Base-by-base conservation (phyloP, 2,797 vertebrate genomes). In the Denticeps clupeoides region DNA sequence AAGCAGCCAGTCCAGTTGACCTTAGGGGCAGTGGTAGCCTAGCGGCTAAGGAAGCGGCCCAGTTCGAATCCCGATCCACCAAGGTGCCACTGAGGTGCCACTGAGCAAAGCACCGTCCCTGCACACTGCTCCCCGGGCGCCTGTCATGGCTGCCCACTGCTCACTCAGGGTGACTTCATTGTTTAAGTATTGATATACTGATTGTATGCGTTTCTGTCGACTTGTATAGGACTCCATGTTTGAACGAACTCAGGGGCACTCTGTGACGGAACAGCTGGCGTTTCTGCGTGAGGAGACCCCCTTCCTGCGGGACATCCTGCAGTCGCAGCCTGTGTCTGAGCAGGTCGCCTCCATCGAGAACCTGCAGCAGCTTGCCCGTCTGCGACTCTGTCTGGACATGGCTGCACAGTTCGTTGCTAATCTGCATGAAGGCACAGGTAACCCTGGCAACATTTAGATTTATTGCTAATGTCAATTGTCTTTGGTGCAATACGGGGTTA, bases 191-290 rank as follows among this genome's bases (percentile, higher is more conserved):
- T 11, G 21, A 3, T 28, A 44, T 55, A 2, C 1, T 12, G 4
- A 13, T 16, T 16, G 9, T 44, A 5, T 53, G 6, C 52, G 25
- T 54, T 21, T 10, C 18, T 0, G 5, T 3, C n/a, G 3, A 19
- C 45, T 43, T 21, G 4, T 47, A 4, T 37, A 98, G 94, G 94
- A 98, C 51, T 89, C 94, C 0, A 82, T 94, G 63, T 84, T 80
- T 44, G 90, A 96, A 55, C 87, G 80, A 62, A 68, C 65, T 4
- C 83, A 84, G 49, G 75, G 74, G 43, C 73, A 65, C 38, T 74
- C 80, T 1, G 42, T 1, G 2, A 56, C 28, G 1, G 68, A 76
- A 10, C 53, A 51, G 2, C 47, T 55, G 6, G 28, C 2, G 3
- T 61, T 31, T 22, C 57, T 89, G 38, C 51, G 50, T 32, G 70